Conservation (phyloP, 2,797 vertebrate species). For the Carduelis carduelis region DNA sequence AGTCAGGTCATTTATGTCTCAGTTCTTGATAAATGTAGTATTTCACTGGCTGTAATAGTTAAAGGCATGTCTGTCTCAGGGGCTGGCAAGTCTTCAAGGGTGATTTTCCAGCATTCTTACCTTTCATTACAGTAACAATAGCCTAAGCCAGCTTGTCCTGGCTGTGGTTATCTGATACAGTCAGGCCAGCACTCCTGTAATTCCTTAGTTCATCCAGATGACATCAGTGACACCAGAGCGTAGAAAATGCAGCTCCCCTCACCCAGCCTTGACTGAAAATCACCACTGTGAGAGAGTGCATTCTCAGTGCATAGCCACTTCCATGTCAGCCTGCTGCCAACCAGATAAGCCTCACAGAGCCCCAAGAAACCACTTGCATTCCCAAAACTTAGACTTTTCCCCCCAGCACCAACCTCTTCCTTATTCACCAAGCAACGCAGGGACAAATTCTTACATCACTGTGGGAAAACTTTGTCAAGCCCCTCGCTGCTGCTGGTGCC, state of each 20-base stretch:
- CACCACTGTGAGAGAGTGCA: background rate
- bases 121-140: constrained; percentile 25
- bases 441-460: fast-evolving
- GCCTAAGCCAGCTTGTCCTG: constrained; percentile 27
- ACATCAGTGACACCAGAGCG: background rate
- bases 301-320: background rate
- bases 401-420: background rate
- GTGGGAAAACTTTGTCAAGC: background rate
- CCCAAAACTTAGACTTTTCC: background rate
- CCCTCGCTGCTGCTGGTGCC: no score
- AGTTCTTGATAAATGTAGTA: constrained; percentile 12
- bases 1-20: constrained; percentile 5
- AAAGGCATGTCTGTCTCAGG: constrained; percentile 9
- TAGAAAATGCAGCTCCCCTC: background rate
- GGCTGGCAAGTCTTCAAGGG: background rate
- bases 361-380: background rate
- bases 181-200: background rate
- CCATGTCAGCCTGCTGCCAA: background rate
- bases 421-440: background rate
- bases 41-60: background rate
- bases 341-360: background rate
- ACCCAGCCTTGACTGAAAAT: background rate
- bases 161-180: constrained; percentile 21
- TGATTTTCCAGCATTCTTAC: constrained; percentile 51
- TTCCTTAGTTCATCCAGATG: constrained; percentile 13